Base-by-base conservation (phyloP, 2,888 invertebrate species). In the Seira sanloemensis region DNA sequence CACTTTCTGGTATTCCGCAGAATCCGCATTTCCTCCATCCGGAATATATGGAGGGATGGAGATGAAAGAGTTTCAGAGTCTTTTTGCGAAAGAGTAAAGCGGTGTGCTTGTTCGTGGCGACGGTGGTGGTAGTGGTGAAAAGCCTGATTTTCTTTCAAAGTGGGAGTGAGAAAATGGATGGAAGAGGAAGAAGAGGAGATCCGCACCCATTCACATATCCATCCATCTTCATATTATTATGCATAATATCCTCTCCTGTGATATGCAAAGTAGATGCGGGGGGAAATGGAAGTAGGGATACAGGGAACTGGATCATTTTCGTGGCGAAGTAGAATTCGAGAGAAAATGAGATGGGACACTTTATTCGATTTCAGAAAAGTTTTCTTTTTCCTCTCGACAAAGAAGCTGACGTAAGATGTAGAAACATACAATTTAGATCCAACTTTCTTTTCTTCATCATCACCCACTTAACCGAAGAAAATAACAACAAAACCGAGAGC, bases 1-100 rank as follows among this genome's bases (percentile, higher is more conserved):
- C 78, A 78, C 75, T 75, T 80, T 72, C 68, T 67, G 80, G 80
- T 67, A 69, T 69, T 80, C 80, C 80, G 75, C 80, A 80, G 75
- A 80, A 74, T 69, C 80, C 74, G 69, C 74, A 80, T 80, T 75
- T 80, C 75, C 79, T 58, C 37, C 24, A 74, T 80, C 80, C 74
- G 69, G 75, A 37, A 37, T 37, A 37, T 37, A 12, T 37, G 37
- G 37, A 37, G 37, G 37, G 12, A 37, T 4, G 37, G 37, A 37
- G 37, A 37, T 37, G 37, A 37, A 37, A 37, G 12, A 12, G 37
- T n/a, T n/a, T n/a, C n/a, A n/a, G n/a, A n/a, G n/a, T n/a, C n/a
- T n/a, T n/a, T n/a, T n/a, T n/a, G n/a, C 12, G 37, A 37, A 37
- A 12, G 37, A 37, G 12, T 4, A 37, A 37, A 37, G 37, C 37